Evolutionary conservation across 1,140 invertebrate genomes (phyloP), one percentile per base, ranked within the genome.

Genomic region (Stratiolaelaps scimitus): DNA sequence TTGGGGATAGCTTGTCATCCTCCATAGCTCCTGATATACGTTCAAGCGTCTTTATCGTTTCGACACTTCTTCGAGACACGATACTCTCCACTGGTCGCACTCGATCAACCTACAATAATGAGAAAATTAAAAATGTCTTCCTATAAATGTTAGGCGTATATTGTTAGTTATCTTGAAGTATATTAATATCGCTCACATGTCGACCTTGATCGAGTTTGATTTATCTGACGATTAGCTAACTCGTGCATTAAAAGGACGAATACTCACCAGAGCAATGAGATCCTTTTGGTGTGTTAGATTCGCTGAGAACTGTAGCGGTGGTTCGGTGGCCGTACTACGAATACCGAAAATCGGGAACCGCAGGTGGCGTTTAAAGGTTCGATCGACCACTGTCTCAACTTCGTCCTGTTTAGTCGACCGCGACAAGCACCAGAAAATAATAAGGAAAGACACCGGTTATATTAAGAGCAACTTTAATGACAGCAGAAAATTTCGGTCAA

Each of bases 341-440:
- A 60, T 60, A 26, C 53, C 53, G 53, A 26, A 60, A 15, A 60
- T n/a, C 4, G 53, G 53, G 17, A 60, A 26, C 1, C 53, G 53
- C 15, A 60, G 53, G 10, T 60, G 53, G 6, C 53, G 13, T 26
- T 60, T 60, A 34, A 60, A 60, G 53, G 53, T 60, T 1, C 53
- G 53, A 26, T 60, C 53, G 34, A 26, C 34, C 1, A 60, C 34
- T 26, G 26, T 26, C 15, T 60, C 53, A 1, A 60, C 26, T 10
- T 60, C 53, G 20, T 60, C 53, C 34, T 40, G 10, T 40, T 40
- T 40, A 40, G 34, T 40, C 10, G 10, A 40, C 34, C 34, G 34
- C 34, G 10, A 40, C 34, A 40, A 10, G 10, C 4, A 40, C 10
- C 34, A 40, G 10, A 40, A 40, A 40, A 40, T 6, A 40, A 40